Base-by-base conservation (phyloP, 2,888 invertebrate genomes). In the Muschampia plurimacula region DNA sequence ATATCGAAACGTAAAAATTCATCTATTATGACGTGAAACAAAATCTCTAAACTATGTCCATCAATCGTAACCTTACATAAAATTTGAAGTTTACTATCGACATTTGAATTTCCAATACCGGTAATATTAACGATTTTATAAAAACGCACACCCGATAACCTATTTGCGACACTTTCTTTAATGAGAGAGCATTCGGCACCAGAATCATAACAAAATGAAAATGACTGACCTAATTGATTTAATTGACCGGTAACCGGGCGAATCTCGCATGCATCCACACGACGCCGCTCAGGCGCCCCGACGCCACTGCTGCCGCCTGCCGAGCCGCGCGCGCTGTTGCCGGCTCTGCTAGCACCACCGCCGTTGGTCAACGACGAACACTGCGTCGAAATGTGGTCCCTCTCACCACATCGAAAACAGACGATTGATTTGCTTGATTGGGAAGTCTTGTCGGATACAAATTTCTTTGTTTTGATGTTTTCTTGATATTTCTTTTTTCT, bases 141-240 rank as follows among this genome's bases (percentile, higher is more conserved):
- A 6, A 10, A 28, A n/a, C 67, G 70, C 36, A 36, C 12, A 55
- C 74, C 74, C 13, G 46, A 8, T 55, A 74, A 71, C 57, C 32
- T 74, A 39, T 44, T 5, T 13, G 71, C 49, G 7, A 63, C 67
- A 66, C 55, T 75, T 74, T 74, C 65, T 64, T 28, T 70, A 15
- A 76, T 63, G 41, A 78, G 59, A 2, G 75, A 77, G 41, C 72
- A 75, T 46, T 73, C 67, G 36, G 75, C 73, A 15, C 75, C 74
- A 39, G 75, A 75, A 73, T 75, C 74, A 32, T 46, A 75, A 64
- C 44, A 12, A 74, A 75, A 74, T 10, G 2, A 10, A n/a, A 67
- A 62, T 7, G 44, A 41, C 32, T 73, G 28, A 77, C 77, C 77
- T 77, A 39, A 59, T 63, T 64, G 70, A 44, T 59, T 67, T 67